phyloP scores from a whole-genome alignment of 92 coral and sea anemone genomes.

The Micromussa lordhowensis region DNA sequence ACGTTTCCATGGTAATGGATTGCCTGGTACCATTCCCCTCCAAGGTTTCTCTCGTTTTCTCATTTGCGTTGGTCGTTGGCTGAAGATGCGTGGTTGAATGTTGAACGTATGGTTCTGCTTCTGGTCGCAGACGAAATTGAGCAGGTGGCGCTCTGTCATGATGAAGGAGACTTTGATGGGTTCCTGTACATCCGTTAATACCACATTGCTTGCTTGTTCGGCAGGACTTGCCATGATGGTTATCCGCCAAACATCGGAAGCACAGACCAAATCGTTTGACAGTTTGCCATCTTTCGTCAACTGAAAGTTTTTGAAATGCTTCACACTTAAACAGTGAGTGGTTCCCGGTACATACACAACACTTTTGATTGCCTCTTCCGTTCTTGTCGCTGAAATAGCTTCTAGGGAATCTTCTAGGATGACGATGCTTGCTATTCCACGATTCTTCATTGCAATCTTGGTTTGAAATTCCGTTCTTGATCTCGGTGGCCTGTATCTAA shows the following conservation, averaged over 20 bases:
- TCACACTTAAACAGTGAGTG: constrained; percentile 51
- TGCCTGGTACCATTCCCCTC: too few relatives aligned
- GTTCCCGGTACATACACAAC: constrained; percentile 8
- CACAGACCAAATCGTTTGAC: background rate
- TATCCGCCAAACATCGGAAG: too few relatives aligned
- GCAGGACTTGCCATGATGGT: too few relatives aligned
- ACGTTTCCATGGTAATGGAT: too few relatives aligned
- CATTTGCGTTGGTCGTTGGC: too few relatives aligned
- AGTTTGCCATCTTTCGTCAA: background rate
- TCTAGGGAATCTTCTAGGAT: background rate
- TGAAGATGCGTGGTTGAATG: background rate
- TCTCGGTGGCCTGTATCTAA: too few relatives aligned
- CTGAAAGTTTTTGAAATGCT: background rate
- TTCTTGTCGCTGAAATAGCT: background rate
- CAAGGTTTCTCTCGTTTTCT: too few relatives aligned
- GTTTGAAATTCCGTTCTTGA: too few relatives aligned
- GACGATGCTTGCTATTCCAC: too few relatives aligned
- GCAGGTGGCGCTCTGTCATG: background rate
- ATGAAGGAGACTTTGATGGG: constrained; percentile 48
- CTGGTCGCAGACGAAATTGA: constrained; percentile 7
- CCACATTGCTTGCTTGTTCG: constrained; percentile 10
- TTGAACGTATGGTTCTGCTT: constrained; percentile 1
- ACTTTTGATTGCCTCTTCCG: background rate
- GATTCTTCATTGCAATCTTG: too few relatives aligned
- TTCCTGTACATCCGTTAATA: constrained; percentile 22